Conservation (phyloP, 2,113 vertebrate species). For the Antechinus stuartii region DNA sequence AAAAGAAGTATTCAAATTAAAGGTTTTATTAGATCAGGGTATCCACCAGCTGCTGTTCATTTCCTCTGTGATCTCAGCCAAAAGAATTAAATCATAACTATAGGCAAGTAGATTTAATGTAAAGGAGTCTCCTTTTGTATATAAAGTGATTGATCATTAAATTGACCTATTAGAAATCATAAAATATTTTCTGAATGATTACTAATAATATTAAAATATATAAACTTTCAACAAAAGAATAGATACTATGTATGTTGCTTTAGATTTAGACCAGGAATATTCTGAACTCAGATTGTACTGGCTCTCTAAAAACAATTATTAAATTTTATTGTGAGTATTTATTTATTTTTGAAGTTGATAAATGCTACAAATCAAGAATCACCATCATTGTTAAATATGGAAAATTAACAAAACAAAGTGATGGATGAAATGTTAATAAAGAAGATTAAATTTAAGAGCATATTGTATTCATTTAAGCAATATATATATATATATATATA, state of each 20-base stretch:
- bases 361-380: not conserved
- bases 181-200: conserved; percentile 10
- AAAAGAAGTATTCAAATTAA: not conserved
- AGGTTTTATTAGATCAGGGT: not conserved
- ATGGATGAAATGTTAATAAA: not conserved
- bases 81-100: conserved; percentile 31
- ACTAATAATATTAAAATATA: not conserved
- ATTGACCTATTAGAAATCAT: not conserved
- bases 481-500: too few relatives aligned
- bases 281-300: not conserved
- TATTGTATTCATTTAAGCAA: not conserved
- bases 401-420: not conserved
- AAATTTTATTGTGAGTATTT: not conserved
- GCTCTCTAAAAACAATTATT: not conserved
- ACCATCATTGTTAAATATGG: too few relatives aligned
- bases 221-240: not conserved
- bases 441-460: not conserved
- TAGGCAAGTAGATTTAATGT: not conserved
- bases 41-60: not conserved
- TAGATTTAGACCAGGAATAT: not conserved
- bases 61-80: conserved; percentile 15
- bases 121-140: not conserved
- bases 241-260: not conserved
- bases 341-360: not conserved
- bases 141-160: not conserved